These are phyloP conservation scores for Mystacides longicornis DNA, from an alignment of 2,888 invertebrate genomes.

Conservation along the genomic window DNA sequence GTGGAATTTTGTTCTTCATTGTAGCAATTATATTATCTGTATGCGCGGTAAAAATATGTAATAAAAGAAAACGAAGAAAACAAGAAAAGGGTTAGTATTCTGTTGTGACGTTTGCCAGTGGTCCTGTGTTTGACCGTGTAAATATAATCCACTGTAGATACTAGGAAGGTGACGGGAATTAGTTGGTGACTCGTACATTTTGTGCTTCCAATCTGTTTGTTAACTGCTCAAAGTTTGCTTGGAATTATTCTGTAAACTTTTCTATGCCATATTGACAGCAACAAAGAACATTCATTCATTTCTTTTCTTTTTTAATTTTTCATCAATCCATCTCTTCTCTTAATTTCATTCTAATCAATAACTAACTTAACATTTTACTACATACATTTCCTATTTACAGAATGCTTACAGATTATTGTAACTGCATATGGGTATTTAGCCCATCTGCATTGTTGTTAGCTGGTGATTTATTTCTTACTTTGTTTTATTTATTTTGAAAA, in stretches of 20 bases:
- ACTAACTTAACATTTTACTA: no score
- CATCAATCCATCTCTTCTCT: neutral
- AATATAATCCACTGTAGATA: neutral
- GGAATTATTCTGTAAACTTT: slow-evolving; percentile 2
- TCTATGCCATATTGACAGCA: slow-evolving; percentile 26
- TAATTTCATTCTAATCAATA: neutral
- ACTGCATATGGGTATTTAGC: no score
- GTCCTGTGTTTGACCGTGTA: slow-evolving; percentile 24
- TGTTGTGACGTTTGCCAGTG: slow-evolving; percentile 33
- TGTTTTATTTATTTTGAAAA: no score
- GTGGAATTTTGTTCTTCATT: slow-evolving; percentile 94
- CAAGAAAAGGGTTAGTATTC: slow-evolving; percentile 88
- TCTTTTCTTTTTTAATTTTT: slow-evolving; percentile 11
- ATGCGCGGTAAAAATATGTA: slow-evolving; percentile 96
- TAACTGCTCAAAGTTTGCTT: slow-evolving; percentile 1
- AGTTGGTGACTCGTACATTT: neutral
- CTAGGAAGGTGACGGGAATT: neutral
- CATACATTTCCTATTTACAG: no score
- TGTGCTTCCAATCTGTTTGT: neutral
- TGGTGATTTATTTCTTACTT: no score
- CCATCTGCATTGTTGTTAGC: no score
- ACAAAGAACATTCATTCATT: slow-evolving; percentile 24
- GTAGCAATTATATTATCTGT: slow-evolving; percentile 95
- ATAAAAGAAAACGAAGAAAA: slow-evolving; percentile 93
- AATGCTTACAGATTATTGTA: no score